These are phyloP conservation scores for Nipponacmea schrenckii DNA, from an alignment of 2,888 invertebrate genomes.

Conservation along the genomic window DNA sequence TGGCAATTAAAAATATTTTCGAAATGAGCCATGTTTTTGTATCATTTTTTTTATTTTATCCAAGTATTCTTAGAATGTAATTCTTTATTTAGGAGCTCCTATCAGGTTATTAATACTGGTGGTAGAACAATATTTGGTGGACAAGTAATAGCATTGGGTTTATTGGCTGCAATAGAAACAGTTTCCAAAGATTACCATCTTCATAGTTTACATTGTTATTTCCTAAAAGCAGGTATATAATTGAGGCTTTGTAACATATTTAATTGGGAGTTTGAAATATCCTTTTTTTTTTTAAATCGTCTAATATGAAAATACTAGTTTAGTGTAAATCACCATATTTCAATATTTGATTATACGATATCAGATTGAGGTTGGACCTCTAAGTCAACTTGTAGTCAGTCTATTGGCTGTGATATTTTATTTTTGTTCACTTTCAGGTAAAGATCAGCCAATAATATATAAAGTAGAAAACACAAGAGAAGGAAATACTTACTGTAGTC, in stretches of 20 bases:
- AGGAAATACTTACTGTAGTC: conserved; percentile 58
- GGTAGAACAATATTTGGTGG: conserved; percentile 60
- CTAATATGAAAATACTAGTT: too few relatives aligned
- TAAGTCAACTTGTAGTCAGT: too few relatives aligned
- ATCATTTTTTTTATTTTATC: too few relatives aligned
- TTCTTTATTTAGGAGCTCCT: conserved; percentile 6
- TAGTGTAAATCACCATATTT: too few relatives aligned
- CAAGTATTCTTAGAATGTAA: too few relatives aligned
- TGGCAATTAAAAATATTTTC: too few relatives aligned
- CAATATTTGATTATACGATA: too few relatives aligned
- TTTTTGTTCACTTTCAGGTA: conserved; percentile 26
- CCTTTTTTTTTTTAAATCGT: too few relatives aligned
- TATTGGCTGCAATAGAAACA: conserved; percentile 60
- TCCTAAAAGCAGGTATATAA: conserved; percentile 55
- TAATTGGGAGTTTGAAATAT: too few relatives aligned
- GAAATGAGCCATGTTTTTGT: too few relatives aligned
- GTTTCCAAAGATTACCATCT: conserved; percentile 51
- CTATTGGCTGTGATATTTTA: too few relatives aligned
- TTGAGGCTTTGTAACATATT: background rate
- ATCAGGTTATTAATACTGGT: conserved; percentile 32
- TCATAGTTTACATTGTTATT: conserved; percentile 65
- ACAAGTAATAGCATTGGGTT: conserved; percentile 61
- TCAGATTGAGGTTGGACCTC: too few relatives aligned
- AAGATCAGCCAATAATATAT: conserved; percentile 56
- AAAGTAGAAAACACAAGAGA: conserved; percentile 62